These are phyloP conservation scores for Spatulosminthurus flaviceps DNA, from an alignment of 2,888 invertebrate genomes.

Conservation along the genomic window DNA sequence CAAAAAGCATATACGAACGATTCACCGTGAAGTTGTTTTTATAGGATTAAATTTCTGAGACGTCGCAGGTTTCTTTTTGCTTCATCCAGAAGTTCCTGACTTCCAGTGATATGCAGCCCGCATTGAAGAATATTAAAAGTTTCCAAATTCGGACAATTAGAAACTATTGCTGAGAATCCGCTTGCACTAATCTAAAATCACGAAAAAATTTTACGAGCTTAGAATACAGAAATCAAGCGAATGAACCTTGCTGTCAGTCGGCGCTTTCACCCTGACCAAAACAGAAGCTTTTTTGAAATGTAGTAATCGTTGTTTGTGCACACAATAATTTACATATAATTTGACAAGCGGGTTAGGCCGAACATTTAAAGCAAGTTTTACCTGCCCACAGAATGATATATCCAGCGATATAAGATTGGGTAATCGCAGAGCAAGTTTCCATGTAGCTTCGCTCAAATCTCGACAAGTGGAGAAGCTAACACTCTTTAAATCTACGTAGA, in stretches of 20 bases:
- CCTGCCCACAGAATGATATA: conserved; percentile 45
- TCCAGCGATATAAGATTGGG: conserved; percentile 39
- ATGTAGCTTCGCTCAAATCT: conserved; percentile 47
- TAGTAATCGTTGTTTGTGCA: too few relatives aligned
- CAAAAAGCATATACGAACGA: too few relatives aligned
- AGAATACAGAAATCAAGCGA: conserved; percentile 20
- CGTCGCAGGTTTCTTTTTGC: conserved; percentile 18
- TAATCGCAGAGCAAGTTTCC: conserved; percentile 46
- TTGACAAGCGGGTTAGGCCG: too few relatives aligned
- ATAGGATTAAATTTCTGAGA: conserved; percentile 27
- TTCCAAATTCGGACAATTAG: conserved; percentile 46
- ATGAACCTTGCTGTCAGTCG: too few relatives aligned
- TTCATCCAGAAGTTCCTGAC: conserved; percentile 37
- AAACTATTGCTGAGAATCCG: conserved; percentile 39
- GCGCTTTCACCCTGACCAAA: too few relatives aligned
- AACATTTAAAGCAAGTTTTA: conserved; percentile 12
- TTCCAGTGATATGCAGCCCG: conserved; percentile 47
- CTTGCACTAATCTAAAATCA: conserved; percentile 46
- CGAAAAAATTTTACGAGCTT: not conserved
- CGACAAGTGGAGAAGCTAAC: conserved; percentile 43
- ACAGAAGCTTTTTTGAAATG: not conserved
- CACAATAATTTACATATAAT: not conserved
- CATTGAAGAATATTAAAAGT: conserved; percentile 37
- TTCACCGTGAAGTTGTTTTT: not conserved
- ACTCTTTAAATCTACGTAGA: conserved; percentile 37